Conservation (phyloP, 2,888 invertebrate genomes). For the Parasteatoda lunata region DNA sequence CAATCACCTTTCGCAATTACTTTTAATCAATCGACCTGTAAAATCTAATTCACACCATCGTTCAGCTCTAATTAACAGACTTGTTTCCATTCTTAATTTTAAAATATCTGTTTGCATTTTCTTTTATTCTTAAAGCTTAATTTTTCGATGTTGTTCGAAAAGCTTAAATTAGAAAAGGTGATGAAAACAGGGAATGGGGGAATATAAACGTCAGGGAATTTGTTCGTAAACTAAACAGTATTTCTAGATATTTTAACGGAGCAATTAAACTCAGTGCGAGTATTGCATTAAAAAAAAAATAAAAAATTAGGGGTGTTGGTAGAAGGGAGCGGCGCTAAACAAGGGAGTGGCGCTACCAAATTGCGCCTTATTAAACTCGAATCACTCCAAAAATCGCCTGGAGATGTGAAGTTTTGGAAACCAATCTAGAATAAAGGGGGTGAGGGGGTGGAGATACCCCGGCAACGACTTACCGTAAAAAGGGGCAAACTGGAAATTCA, state of each 20-base stretch:
- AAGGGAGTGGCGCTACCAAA: neutral
- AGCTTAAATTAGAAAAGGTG: neutral
- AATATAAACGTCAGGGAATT: neutral
- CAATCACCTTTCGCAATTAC: too few species aligned
- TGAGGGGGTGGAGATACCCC: neutral
- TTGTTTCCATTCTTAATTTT: too few species aligned
- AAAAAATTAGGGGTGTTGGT: neutral
- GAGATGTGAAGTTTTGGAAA: constrained; percentile 14
- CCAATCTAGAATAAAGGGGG: constrained; percentile 21
- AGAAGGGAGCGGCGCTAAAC: neutral
- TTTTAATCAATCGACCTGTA: too few species aligned
- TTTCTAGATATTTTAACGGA: too few species aligned
- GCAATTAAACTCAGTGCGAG: neutral
- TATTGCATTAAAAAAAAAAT: neutral
- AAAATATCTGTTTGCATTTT: too few species aligned
- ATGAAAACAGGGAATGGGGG: neutral
- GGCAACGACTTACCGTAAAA: neutral
- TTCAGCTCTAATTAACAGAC: too few species aligned
- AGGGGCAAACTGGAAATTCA: constrained; percentile 33
- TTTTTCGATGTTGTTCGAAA: too few species aligned
- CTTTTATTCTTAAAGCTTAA: too few species aligned
- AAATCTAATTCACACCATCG: too few species aligned
- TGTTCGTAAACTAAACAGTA: neutral
- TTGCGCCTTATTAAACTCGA: constrained; percentile 43
- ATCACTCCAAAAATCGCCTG: constrained; percentile 21